Evolutionary conservation across 2,797 vertebrate genomes (phyloP).

Genomic region (Limosa lapponica): DNA sequence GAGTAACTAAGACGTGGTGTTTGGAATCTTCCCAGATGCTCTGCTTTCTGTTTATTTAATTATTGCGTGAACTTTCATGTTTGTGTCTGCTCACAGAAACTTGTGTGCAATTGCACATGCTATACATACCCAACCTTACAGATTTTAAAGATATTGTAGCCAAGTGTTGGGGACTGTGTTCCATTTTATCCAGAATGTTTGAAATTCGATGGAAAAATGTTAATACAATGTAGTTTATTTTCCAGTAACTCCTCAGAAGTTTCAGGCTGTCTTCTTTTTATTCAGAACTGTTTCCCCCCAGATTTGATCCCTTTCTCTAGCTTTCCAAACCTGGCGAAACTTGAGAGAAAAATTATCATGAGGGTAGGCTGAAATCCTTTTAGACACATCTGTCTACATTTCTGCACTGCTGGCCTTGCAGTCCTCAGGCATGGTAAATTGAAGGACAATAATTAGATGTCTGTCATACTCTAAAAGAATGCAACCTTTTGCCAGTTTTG

Average conservation of each 20-base stretch:
- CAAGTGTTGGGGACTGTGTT: fast-evolving
- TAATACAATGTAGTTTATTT: neutral
- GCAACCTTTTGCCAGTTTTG: neutral
- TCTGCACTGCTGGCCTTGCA: neutral
- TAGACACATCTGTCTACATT: neutral
- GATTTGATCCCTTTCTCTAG: neutral
- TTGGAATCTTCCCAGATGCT: slow-evolving; percentile 52
- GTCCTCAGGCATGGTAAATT: neutral
- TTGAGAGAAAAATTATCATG: neutral
- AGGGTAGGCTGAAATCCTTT: neutral
- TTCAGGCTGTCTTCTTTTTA: neutral
- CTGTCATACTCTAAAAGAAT: neutral
- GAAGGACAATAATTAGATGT: neutral
- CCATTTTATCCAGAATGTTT: neutral
- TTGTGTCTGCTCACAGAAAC: neutral
- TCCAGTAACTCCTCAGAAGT: neutral
- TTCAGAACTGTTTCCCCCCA: neutral
- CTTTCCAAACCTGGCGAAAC: neutral
- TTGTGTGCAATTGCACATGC: neutral
- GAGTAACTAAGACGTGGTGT: neutral
- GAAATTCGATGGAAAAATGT: neutral
- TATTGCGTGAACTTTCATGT: slow-evolving; percentile 22
- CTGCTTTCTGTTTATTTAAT: slow-evolving; percentile 33
- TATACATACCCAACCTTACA: neutral
- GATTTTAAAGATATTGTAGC: neutral